Conservation (phyloP, 2,113 vertebrate species). For the Zapus hudsonius region DNA sequence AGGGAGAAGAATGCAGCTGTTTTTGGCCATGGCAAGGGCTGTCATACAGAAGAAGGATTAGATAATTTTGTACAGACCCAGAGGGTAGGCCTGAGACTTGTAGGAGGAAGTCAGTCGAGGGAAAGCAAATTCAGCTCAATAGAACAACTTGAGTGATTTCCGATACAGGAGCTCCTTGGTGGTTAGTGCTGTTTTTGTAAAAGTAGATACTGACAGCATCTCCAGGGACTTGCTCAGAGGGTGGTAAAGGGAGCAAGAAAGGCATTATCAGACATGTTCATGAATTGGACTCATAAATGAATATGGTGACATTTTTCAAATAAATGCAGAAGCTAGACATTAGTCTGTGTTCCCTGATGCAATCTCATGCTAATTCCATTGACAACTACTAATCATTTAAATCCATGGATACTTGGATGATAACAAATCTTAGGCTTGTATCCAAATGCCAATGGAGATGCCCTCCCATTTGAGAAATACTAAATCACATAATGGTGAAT, state of each 20-base stretch:
- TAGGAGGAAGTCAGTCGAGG: not conserved
- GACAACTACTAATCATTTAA: conserved; percentile 29
- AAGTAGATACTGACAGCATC: not conserved
- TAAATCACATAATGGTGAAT: not conserved
- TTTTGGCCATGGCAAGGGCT: conserved; percentile 48
- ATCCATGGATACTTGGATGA: not conserved
- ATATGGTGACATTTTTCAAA: conserved; percentile 14
- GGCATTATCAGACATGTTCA: not conserved
- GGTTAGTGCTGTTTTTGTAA: not conserved
- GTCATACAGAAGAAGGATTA: conserved; percentile 48
- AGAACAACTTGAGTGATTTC: not conserved
- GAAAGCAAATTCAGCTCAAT: conserved; percentile 20
- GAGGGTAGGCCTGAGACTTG: not conserved
- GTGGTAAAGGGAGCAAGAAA: not conserved
- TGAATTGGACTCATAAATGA: conserved; percentile 21
- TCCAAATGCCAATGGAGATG: not conserved
- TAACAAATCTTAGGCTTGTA: not conserved
- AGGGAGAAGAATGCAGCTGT: conserved; percentile 23
- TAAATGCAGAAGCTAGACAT: not conserved
- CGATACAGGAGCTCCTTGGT: not conserved
- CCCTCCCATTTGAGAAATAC: not conserved
- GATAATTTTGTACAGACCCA: conserved; percentile 33
- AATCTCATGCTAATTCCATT: not conserved
- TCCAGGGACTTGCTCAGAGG: not conserved
- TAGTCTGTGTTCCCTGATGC: not conserved